Conservation (phyloP, 2,797 vertebrate species). For the Eospalax fontanierii region DNA sequence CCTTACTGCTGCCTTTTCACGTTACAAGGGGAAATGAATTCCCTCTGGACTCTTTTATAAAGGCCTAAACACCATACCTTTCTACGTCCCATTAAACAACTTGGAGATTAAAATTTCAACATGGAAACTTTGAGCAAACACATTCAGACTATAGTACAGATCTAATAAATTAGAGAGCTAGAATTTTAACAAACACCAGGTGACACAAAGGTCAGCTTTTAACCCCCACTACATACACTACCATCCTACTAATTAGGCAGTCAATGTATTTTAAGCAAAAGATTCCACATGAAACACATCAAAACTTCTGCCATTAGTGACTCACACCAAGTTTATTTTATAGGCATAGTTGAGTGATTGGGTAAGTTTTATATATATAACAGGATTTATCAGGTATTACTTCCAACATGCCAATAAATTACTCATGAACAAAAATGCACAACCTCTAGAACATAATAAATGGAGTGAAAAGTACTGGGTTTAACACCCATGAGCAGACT, state of each 20-base stretch:
- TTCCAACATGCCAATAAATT: not conserved
- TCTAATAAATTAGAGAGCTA: not conserved
- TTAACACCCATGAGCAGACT: not conserved
- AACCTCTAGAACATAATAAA: not conserved
- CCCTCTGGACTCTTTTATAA: not conserved
- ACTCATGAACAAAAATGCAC: slow-evolving; percentile 13
- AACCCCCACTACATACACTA: not conserved
- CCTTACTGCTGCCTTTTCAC: not conserved
- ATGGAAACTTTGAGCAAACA: not conserved
- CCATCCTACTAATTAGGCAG: not conserved
- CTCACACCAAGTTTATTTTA: not conserved
- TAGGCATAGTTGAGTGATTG: not conserved
- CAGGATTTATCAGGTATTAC: not conserved
- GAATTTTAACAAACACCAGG: not conserved
- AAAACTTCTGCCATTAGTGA: not conserved
- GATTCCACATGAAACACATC: not conserved
- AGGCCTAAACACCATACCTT: not conserved
- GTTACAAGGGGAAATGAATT: not conserved
- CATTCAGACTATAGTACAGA: not conserved
- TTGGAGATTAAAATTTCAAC: not conserved
- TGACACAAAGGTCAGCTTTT: not conserved
- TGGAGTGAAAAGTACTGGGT: not conserved
- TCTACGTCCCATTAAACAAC: not conserved
- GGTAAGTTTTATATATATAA: not conserved
- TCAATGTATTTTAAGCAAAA: slow-evolving; percentile 31